A percentile compares a stretch with the other conserved stretches of the same genome.
These are phyloP conservation scores for Onychomys torridus DNA, from an alignment of 2,797 vertebrate genomes.

Conservation along the genomic window DNA sequence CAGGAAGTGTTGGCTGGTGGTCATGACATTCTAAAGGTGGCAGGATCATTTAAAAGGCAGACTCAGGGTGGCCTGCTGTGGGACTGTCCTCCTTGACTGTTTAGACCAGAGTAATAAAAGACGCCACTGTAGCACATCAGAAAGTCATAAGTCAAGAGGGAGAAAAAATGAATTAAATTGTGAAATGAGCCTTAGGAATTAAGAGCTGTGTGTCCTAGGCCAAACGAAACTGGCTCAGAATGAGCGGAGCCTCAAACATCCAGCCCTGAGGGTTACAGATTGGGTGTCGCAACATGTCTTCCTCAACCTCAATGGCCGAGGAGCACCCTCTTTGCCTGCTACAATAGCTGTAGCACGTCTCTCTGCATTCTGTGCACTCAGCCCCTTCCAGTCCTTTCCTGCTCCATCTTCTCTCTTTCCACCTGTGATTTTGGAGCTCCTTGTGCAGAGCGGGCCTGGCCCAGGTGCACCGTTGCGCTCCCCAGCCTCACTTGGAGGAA, in stretches of 20 bases:
- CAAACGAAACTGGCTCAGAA: neutral
- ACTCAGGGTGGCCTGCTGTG: neutral
- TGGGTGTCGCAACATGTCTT: too few relatives aligned
- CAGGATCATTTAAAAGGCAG: too few relatives aligned
- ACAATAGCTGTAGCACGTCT: rapidly evolving
- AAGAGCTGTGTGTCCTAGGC: neutral
- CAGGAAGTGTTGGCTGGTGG: neutral
- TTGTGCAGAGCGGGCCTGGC: neutral
- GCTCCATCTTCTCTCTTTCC: neutral
- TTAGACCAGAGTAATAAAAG: neutral
- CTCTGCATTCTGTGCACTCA: rapidly evolving
- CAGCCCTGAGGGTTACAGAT: neutral
- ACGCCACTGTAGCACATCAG: neutral
- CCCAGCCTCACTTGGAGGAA: neutral
- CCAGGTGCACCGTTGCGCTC: rapidly evolving
- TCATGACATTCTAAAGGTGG: neutral
- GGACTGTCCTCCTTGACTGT: neutral
- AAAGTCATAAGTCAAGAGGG: neutral
- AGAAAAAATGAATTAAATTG: neutral
- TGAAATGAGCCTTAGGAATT: neutral
- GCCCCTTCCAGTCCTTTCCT: neutral
- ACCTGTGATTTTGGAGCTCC: neutral
- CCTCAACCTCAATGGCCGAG: neutral
- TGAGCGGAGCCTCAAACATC: neutral
- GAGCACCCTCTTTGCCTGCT: too few relatives aligned